phyloP scores from a whole-genome alignment of 2,888 invertebrate genomes.

The Torymus tubicola region DNA sequence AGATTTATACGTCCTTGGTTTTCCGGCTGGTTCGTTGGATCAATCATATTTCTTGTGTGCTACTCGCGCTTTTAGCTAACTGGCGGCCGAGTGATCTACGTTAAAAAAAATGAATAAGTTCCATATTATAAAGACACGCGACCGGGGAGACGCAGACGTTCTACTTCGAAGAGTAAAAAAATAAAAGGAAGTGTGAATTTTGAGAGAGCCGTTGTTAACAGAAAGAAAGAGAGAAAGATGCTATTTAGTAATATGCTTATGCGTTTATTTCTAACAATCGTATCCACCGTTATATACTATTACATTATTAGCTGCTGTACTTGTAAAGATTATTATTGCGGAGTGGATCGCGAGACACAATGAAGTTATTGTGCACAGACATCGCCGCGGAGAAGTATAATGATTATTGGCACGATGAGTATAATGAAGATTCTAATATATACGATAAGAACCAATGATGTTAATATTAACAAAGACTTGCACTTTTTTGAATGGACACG shows the following conservation, averaged over 20 bases:
- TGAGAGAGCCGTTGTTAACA: neutral
- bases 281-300: slow-evolving; percentile 1
- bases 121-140: neutral
- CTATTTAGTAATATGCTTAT: slow-evolving; percentile 16
- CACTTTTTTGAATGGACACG: slow-evolving; percentile 61
- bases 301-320: slow-evolving; percentile 17
- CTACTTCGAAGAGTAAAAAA: neutral
- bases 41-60: slow-evolving; percentile 64
- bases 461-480: neutral
- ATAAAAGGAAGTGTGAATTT: neutral
- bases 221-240: neutral
- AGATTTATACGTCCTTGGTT: slow-evolving; percentile 59
- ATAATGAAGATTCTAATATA: too few relatives aligned
- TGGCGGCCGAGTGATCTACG: slow-evolving; percentile 30
- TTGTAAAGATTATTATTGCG: slow-evolving; percentile 30
- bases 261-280: slow-evolving; percentile 36
- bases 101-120: slow-evolving; percentile 20
- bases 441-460: too few relatives aligned
- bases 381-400: too few relatives aligned
- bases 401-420: too few relatives aligned
- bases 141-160: too few relatives aligned
- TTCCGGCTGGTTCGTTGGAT: slow-evolving; percentile 72
- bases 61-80: slow-evolving; percentile 42
- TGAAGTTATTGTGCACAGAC: neutral
- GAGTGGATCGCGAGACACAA: neutral